Conservation (phyloP, 2,888 invertebrate genomes). For the Lepidonotus clava region DNA sequence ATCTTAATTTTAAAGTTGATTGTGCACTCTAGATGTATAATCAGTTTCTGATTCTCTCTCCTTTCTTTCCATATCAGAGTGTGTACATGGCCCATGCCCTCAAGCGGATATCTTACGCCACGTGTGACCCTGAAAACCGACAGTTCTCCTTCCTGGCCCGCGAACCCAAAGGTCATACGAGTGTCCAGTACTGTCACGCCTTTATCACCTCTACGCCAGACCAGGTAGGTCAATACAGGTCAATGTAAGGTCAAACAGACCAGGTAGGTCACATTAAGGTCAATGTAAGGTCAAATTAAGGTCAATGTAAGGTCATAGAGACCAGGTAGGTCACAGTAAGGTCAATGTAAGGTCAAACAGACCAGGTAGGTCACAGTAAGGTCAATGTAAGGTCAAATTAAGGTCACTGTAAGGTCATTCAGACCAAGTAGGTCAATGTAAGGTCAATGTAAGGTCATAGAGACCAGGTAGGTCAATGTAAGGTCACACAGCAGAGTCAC, state of each 20-base stretch:
- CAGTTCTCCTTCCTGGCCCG: slow-evolving; percentile 90
- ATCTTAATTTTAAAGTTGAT: no score
- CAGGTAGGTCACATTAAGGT: not conserved
- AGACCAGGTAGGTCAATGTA: not conserved
- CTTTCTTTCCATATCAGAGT: no score
- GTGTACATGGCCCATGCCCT: slow-evolving; percentile 89
- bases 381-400: no score
- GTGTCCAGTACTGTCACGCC: slow-evolving; percentile 90
- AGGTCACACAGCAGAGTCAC: no score
- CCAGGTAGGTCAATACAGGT: slow-evolving; percentile 84
- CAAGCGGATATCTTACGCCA: slow-evolving; percentile 91
- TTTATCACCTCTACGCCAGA: slow-evolving; percentile 88
- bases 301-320: no score
- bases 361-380: not conserved
- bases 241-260: not conserved
- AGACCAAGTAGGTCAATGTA: slow-evolving; percentile 85
- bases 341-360: not conserved
- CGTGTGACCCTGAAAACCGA: slow-evolving; percentile 89
- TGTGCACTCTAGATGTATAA: no score
- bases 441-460: not conserved
- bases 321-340: slow-evolving; percentile 85
- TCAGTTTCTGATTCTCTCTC: no score
- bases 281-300: no score
- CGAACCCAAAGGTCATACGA: slow-evolving; percentile 86
- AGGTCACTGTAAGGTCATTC: no score